Conservation (phyloP, 2,113 vertebrate genomes). For the Saguinus imperator region DNA sequence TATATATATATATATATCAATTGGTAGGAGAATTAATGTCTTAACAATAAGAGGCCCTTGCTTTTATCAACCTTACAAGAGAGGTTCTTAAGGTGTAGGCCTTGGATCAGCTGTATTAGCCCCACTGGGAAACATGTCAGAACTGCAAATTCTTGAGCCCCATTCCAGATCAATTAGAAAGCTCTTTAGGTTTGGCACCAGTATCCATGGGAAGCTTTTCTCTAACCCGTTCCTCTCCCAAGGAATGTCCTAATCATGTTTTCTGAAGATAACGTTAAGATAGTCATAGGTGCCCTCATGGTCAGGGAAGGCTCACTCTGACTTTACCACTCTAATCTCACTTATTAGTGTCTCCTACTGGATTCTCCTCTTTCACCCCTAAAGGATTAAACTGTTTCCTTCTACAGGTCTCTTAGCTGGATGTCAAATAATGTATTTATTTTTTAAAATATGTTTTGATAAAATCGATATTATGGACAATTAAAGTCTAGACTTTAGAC, state of each 20-base stretch:
- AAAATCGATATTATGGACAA: neutral
- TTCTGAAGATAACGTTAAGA: neutral
- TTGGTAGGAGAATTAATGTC: neutral
- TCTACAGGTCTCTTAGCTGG: neutral
- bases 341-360: neutral
- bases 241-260: accelerated
- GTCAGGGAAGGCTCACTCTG: neutral
- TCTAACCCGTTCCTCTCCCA: accelerated
- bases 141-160: neutral
- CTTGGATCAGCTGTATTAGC: neutral
- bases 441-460: neutral
- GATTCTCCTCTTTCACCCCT: neutral
- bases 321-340: no score
- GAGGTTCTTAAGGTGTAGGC: neutral
- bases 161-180: neutral
- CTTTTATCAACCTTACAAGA: neutral
- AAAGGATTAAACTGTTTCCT: neutral
- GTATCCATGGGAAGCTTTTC: neutral
- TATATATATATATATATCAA: neutral
- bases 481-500: neutral
- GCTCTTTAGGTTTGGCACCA: neutral
- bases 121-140: neutral
- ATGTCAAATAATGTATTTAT: neutral
- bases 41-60: neutral
- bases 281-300: accelerated